Evolutionary conservation across 2,888 invertebrate species (phyloP), one percentile per base, ranked within the genome.

Genomic region (Tromatobia lineatoria): DNA sequence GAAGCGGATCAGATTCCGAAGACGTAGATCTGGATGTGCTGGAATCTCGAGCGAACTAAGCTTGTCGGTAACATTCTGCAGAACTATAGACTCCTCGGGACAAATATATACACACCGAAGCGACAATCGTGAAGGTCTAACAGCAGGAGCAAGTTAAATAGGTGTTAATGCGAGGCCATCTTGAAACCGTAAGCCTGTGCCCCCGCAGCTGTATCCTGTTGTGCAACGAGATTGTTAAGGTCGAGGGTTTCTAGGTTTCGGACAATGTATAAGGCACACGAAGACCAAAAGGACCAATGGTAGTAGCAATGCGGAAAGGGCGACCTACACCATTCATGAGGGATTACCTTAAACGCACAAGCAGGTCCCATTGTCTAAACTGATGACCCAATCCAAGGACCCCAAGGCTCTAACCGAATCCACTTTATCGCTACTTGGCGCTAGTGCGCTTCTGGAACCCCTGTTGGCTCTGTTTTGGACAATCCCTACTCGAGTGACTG

Each of bases 271-370:
- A 91, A 92, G 92, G 92, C 91, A 90, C 90, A 85, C 64, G 20
- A 77, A 80, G 87, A 85, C 82, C 90, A 88, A 88, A 89, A 91
- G 91, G 90, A 92, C 90, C 70, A 69, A 66, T 69, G 59, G 38
- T 77, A 52, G 11, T 52, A 74, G 61, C 69, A 54, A 61, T n/a
- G 64, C 45, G 42, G 54, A 66, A 61, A 61, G 66, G 64, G 66
- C 50, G 64, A 66, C 57, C 52, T 73, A 77, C 64, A 91, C 92
- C 86, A 92, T 93, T 92, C 92, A 93, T 91, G 75, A 87, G 90
- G 93, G 93, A 93, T 93, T 93, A 93, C 91, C 91, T 92, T 91
- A 92, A 93, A 92, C 90, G 92, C 89, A 87, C 91, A 89, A 91
- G 90, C 91, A 90, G 90, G 88, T 90, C 85, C 91, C 88, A 93